Evolutionary conservation across 2,113 vertebrate species (phyloP), one percentile per base, ranked within the genome.

Genomic region (Burhinus oedicnemus): DNA sequence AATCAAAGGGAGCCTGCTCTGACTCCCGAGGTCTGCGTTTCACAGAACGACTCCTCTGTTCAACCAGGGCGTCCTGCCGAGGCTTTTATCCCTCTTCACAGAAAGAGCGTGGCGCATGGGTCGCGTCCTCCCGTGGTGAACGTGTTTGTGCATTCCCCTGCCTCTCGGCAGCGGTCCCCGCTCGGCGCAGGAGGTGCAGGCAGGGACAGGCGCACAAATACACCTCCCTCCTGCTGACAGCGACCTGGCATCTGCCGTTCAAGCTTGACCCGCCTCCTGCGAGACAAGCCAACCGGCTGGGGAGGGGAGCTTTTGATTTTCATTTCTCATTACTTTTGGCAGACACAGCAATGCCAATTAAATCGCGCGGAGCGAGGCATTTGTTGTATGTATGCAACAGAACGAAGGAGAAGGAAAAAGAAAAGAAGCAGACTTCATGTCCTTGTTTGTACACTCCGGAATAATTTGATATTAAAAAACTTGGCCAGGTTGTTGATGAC

Each of bases 61-160:
- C 74, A 75, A 9, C 34, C 82, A 58, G 4, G 16, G 38, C 11
- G 0, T 47, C 57, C 84, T 71, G 61, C 32, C 0, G 16, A 79
- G 81, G n/a, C 58, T 91, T 94, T 89, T 36, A 72, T 84, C 38
- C 25, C 51, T 68, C 47, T 69, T 75, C 66, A 65, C 29, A 71
- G 27, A 45, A 26, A 29, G 34, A 21, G 9, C 1, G 3, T 27
- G 34, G n/a, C 17, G 5, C 29, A 29, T 2, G 15, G 34, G 75
- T 57, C 0, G 0, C 4, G 2, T 78, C 60, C 32, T 76, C 52
- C 74, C 0, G 0, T 23, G 4, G 71, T 14, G 44, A 55, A 30
- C 3, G 20, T 40, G 52, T 51, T 60, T 70, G 58, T 77, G 58
- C 80, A 6, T 40, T 55, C 70, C 57, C 47, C 11, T 47, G 57